Base-by-base conservation (phyloP, 2,888 invertebrate genomes). In the Orthosia gracilis region DNA sequence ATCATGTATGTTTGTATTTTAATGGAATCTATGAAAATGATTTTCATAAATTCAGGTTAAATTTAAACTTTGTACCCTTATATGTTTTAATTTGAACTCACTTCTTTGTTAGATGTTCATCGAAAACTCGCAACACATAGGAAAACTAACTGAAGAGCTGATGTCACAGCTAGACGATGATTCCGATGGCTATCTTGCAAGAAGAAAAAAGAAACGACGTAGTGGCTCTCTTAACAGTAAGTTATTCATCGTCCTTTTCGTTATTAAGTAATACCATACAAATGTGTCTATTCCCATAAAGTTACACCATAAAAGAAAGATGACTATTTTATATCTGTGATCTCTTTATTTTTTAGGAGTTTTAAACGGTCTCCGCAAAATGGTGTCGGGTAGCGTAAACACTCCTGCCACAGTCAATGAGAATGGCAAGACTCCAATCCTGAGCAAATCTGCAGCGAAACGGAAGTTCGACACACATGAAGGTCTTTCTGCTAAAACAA, bases 141-240 rank as follows among this genome's bases (percentile, higher is more conserved):
- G 98, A 54, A 95, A 97, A 73, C 94, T 98, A 77, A 98, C 98
- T 0, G 97, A 97, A 69, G 95, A 96, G 82, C 94, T 96, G 63
- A 95, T 96, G 94, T 90, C 91, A 13, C 96, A 97, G 82, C 91
- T 97, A 15, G 96, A 96, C 58, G 96, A 96, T 79, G 96, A 95
- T 88, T 94, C 96, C 57, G 96, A 95, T 89, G 90, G 94, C 5
- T 94, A 95, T 88, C 92, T 95, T 79, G 96, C 96, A 74, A 97
- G 97, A 89, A 97, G 98, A 91, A 98, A 98, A 93, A 98, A 98
- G 93, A 98, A 98, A 93, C 97, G 98, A 90, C 97, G 98, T 87
- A 98, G 98, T 97, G 98, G 98, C 87, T 98, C 98, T 86, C 96
- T 98, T 84, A 98, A 98, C 94, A 97, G 98, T 98, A 97, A 97